Conservation (phyloP, 1,140 invertebrate genomes). For the Wiebesia pumilae region DNA sequence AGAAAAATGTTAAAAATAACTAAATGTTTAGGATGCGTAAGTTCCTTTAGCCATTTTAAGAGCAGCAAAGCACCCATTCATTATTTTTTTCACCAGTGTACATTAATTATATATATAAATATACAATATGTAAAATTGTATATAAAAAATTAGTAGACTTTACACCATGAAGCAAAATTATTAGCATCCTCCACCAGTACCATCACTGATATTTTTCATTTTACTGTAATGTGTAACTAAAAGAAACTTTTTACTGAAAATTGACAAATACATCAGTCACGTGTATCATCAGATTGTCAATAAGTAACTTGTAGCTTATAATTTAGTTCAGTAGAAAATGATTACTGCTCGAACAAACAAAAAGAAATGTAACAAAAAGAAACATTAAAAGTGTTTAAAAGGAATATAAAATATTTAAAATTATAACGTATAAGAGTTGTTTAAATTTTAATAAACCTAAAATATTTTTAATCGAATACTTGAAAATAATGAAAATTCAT, state of each 20-base stretch:
- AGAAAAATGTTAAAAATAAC: slow-evolving; percentile 22
- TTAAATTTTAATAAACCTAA: background rate
- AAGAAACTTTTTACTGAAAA: background rate
- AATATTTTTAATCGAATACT: background rate
- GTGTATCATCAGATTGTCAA: background rate
- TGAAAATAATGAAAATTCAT: background rate
- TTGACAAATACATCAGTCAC: background rate
- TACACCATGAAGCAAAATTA: slow-evolving; percentile 29
- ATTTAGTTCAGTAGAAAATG: background rate
- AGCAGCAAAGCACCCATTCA: slow-evolving; percentile 42
- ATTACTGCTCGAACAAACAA: background rate
- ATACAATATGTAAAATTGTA: slow-evolving; percentile 5
- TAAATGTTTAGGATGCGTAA: slow-evolving; percentile 25
- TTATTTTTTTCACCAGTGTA: background rate
- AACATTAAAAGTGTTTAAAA: background rate
- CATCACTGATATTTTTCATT: slow-evolving; percentile 4
- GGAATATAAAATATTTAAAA: background rate
- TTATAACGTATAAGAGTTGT: background rate
- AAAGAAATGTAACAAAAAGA: background rate
- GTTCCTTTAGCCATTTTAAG: slow-evolving; percentile 34
- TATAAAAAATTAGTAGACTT: slow-evolving; percentile 34
- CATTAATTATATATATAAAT: background rate
- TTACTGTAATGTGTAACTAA: background rate
- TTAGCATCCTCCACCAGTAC: slow-evolving; percentile 33
- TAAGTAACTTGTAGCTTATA: background rate